Conservation (phyloP, 1,140 invertebrate species). For the Stratiolaelaps scimitus region DNA sequence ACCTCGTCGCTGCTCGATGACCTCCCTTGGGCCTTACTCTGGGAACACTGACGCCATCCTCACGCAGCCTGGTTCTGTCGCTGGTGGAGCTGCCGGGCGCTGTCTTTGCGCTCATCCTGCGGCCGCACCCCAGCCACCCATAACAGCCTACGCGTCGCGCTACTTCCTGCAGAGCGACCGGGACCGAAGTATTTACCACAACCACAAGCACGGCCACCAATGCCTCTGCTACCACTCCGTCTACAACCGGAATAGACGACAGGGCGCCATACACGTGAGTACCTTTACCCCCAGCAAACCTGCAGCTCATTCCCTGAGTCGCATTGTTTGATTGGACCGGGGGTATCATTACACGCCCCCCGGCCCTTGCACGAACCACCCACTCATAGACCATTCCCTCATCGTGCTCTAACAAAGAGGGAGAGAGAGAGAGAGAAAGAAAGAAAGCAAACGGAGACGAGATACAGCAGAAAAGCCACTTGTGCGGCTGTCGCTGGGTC, state of each 20-base stretch:
- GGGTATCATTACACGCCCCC: too few species aligned
- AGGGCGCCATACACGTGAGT: constrained; percentile 25
- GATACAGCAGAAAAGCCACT: too few species aligned
- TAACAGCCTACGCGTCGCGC: constrained; percentile 23
- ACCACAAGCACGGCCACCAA: constrained; percentile 21
- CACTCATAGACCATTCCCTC: too few species aligned
- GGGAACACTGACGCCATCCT: constrained; percentile 7
- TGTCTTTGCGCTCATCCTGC: constrained; percentile 21
- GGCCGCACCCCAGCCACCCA: constrained; percentile 3
- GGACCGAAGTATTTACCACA: constrained; percentile 27
- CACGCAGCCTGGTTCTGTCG: neutral
- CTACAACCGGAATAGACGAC: constrained; percentile 26
- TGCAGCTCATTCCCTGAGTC: too few species aligned
- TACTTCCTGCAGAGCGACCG: constrained; percentile 24
- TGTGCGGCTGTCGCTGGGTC: too few species aligned
- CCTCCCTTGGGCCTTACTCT: constrained; percentile 26
- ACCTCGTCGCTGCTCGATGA: constrained; percentile 28
- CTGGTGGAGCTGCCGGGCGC: neutral
- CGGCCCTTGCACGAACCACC: too few species aligned
- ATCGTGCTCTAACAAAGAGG: too few species aligned
- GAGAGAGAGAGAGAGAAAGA: too few species aligned
- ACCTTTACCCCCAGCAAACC: too few species aligned
- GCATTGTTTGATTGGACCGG: too few species aligned
- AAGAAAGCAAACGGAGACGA: too few species aligned
- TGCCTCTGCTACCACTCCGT: constrained; percentile 25